Percentiles rank a stretch among this genome's conserved stretches.
Evolutionary conservation across 1,140 invertebrate species (phyloP).

Genomic region (Octopus bimaculoides): DNA sequence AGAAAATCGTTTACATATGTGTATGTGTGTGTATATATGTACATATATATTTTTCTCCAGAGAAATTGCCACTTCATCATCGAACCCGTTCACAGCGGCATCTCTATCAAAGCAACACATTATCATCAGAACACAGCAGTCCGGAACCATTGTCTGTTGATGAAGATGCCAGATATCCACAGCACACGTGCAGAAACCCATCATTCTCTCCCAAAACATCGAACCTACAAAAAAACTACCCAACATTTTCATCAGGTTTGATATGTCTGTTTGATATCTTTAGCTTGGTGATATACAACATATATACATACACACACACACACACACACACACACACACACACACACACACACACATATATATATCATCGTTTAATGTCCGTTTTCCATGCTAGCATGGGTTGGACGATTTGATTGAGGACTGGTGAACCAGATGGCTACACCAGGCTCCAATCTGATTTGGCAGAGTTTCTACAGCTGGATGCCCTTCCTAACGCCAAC

Average conservation of each 20-base stretch:
- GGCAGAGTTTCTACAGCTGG: too few species aligned
- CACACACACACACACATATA: too few species aligned
- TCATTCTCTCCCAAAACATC: conserved; percentile 24
- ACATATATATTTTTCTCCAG: conserved; percentile 39
- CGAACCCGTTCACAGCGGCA: conserved; percentile 34
- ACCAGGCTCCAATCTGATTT: too few species aligned
- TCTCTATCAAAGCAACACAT: conserved; percentile 32
- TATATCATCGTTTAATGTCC: too few species aligned
- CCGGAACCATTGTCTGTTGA: conserved; percentile 26
- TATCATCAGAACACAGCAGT: conserved; percentile 33
- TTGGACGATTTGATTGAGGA: too few species aligned
- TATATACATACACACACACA: too few species aligned
- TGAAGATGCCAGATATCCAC: conserved; percentile 30
- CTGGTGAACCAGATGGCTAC: too few species aligned
- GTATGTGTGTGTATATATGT: too few species aligned
- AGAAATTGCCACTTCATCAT: conserved; percentile 48
- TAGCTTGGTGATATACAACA: conserved; percentile 16
- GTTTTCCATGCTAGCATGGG: too few species aligned
- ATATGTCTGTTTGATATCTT: conserved; percentile 15
- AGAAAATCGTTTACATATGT: too few species aligned
- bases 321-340: too few species aligned
- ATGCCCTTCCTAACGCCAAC: too few species aligned
- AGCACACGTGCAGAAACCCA: conserved; percentile 32
- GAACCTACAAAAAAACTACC: not conserved
- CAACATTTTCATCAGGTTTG: conserved; percentile 46